These are phyloP conservation scores for Callipepla squamata DNA, from an alignment of 2,113 vertebrate genomes.

Conservation along the genomic window DNA sequence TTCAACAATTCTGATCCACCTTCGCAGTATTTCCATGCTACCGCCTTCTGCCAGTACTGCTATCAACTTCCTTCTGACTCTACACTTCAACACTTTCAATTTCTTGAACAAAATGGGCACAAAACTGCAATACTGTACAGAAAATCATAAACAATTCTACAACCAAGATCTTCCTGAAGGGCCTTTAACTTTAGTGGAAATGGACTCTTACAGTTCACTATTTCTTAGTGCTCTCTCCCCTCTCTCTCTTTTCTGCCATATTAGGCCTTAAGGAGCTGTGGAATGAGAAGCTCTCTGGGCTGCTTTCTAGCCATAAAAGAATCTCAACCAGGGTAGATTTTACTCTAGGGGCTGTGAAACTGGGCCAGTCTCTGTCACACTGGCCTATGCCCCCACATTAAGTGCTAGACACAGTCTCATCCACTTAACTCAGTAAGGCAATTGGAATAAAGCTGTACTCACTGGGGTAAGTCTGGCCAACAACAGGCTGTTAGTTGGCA, in stretches of 20 bases:
- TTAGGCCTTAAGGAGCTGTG: background rate
- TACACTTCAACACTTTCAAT: background rate
- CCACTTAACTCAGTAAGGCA: background rate
- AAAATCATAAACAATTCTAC: background rate
- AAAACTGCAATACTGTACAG: background rate
- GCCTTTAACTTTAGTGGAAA: background rate
- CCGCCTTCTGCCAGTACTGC: background rate
- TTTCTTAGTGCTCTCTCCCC: background rate
- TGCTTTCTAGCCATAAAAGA: background rate
- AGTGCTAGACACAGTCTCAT: background rate
- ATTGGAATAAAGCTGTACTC: background rate
- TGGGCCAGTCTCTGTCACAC: background rate
- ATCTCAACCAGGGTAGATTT: background rate
- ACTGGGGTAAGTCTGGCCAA: background rate
- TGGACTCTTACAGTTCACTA: background rate
- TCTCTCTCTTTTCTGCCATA: background rate
- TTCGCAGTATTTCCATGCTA: background rate
- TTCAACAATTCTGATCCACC: background rate
- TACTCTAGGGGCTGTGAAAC: background rate
- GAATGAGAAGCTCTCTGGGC: background rate
- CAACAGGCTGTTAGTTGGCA: background rate
- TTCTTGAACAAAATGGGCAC: background rate
- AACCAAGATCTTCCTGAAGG: background rate
- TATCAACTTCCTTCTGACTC: background rate
- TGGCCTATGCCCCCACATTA: fast-evolving